Evolutionary conservation across 1,140 invertebrate species (phyloP), one percentile per base, ranked within the genome.

Genomic region (Bathynomus jamesi): DNA sequence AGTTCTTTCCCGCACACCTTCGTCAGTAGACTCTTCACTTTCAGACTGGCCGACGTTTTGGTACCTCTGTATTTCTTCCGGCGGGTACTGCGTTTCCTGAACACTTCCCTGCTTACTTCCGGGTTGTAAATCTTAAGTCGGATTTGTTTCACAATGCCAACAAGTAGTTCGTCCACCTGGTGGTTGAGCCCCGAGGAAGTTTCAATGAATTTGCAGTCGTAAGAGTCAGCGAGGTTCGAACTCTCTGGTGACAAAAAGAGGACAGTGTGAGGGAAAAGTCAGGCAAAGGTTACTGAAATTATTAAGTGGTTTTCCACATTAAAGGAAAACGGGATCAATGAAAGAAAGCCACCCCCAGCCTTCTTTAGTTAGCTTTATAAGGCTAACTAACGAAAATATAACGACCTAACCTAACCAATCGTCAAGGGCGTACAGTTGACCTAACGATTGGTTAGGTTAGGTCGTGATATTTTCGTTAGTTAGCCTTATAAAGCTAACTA

Each of bases 141-240:
- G 78, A 95, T 95, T 82, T 96, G 93, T 28, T 91, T 92, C 7
- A 95, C 84, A 11, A 95, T 86, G 2, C 93, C 93, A 21, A 95
- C 93, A 2, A 96, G 85, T 28, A 96, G 85, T 78, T 95, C 93
- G 82, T 95, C 93, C 40, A 96, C 93, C 81, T 95, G 94, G 84
- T 95, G 93, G 83, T 95, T 94, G 80, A 95, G 92, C 30, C 91
- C 91, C 27, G 93, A 91, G 31, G 93, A 95, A 0, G 93, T 95
- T 81, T 96, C 94, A 79, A 95, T 94, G 82, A 94, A 95, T 82
- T 96, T 95, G 83, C 92, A 94, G 80, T 95, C 92, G 83, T 92
- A 93, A 0, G 88, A 87, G 3, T 89, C 92, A 21, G 93, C 93
- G 83, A 94, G 86, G 28, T 87, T 85, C 83, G 93, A 95, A 7